These are phyloP conservation scores for Eidolon helvum DNA, from an alignment of 2,113 vertebrate genomes.

Conservation along the genomic window DNA sequence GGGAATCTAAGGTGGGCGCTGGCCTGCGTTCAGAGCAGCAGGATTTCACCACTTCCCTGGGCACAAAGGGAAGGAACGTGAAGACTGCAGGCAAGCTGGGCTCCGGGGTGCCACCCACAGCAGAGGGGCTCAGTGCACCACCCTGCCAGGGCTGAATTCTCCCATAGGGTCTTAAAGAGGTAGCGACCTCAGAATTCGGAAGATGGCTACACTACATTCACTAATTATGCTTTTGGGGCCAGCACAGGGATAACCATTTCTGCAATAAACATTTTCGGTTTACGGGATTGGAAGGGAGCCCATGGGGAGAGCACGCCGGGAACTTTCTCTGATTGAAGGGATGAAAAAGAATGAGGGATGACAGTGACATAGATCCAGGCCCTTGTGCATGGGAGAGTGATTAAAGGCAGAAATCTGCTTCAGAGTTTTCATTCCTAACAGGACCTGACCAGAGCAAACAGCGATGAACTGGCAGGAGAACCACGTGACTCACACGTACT, in stretches of 20 bases:
- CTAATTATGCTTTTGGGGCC: not conserved
- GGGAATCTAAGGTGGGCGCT: not conserved
- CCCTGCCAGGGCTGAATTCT: not conserved
- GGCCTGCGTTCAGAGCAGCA: not conserved
- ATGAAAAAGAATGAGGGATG: not conserved
- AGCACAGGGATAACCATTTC: not conserved
- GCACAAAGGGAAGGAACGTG: not conserved
- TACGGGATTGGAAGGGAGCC: not conserved
- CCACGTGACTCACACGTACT: not conserved
- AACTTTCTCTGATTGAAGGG: slow-evolving; percentile 31
- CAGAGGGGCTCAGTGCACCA: not conserved
- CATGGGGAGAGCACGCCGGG: not conserved
- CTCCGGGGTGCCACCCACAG: not conserved
- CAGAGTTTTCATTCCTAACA: not conserved
- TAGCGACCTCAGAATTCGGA: not conserved
- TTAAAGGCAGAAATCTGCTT: not conserved
- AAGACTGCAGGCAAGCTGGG: not conserved
- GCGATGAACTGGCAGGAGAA: fast-evolving
- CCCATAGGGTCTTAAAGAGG: not conserved
- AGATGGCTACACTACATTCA: not conserved
- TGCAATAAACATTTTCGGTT: slow-evolving; percentile 12
- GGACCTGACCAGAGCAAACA: not conserved
- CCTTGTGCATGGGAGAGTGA: not conserved
- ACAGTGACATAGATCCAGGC: not conserved
- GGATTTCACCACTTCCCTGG: not conserved